These are phyloP conservation scores for Agrilus biguttatus DNA, from an alignment of 2,888 invertebrate genomes.

Conservation along the genomic window DNA sequence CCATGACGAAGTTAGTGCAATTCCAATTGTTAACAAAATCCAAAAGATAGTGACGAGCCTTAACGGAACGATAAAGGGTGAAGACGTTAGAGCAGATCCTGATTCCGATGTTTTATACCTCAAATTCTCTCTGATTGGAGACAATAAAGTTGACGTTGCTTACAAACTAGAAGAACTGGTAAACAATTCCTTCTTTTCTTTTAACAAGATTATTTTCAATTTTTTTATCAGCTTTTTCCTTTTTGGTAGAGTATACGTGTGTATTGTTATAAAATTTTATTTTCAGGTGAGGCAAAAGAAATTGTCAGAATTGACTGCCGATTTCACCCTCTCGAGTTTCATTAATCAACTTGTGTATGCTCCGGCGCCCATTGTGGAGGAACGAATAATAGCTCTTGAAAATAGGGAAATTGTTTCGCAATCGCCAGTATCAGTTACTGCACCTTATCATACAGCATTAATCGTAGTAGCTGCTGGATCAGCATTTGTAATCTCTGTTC, in stretches of 20 bases:
- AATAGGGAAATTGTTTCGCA: constrained; percentile 55
- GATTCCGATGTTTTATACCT: constrained; percentile 37
- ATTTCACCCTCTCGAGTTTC: constrained; percentile 49
- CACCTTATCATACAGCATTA: constrained; percentile 61
- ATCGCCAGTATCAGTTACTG: constrained; percentile 49
- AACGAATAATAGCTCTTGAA: constrained; percentile 38
- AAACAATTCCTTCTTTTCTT: constrained; percentile 15
- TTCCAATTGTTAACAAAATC: constrained; percentile 32
- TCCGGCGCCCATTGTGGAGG: constrained; percentile 22
- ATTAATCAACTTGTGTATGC: constrained; percentile 35
- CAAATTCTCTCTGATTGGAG: constrained; percentile 53
- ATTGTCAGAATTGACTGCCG: constrained; percentile 39
- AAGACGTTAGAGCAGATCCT: constrained; percentile 38
- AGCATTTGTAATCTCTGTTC: constrained; percentile 63
- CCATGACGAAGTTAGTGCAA: constrained; percentile 35
- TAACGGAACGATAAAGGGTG: constrained; percentile 29
- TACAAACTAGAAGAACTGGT: constrained; percentile 69
- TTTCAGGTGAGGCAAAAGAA: constrained; percentile 34
- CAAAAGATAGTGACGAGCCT: constrained; percentile 33
- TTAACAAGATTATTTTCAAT: constrained; percentile 1
- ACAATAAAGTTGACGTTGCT: constrained; percentile 62
- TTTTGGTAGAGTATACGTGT: not conserved
- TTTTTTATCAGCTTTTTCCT: not conserved
- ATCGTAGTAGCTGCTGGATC: constrained; percentile 66
- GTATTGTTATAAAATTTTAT: not conserved